These are phyloP conservation scores for Myopa testacea DNA, from an alignment of 2,888 invertebrate genomes.

Conservation along the genomic window DNA sequence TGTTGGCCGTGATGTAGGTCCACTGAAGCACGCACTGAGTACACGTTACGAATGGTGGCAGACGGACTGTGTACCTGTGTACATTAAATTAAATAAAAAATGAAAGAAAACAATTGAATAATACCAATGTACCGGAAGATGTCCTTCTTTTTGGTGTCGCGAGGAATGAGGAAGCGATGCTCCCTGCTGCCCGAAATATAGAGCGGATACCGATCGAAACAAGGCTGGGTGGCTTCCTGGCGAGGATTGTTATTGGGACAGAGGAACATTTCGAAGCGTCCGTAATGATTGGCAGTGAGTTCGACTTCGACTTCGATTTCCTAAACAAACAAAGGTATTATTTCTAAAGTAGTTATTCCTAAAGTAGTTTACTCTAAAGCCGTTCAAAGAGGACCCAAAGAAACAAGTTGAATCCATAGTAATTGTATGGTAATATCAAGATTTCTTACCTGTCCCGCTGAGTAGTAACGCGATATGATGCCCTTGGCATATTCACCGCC, in stretches of 20 bases:
- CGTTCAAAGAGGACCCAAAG: too few species aligned
- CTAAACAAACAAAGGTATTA: conserved; percentile 63
- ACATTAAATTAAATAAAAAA: too few species aligned
- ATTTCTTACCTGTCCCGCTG: conserved; percentile 79
- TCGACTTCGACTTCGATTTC: conserved; percentile 88
- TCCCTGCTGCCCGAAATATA: conserved; percentile 80
- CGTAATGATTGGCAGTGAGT: conserved; percentile 90
- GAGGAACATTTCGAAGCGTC: conserved; percentile 85
- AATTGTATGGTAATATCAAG: too few species aligned
- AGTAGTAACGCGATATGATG: conserved; percentile 84
- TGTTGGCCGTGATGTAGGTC: conserved; percentile 89
- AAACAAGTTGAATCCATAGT: too few species aligned
- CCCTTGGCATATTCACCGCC: conserved; percentile 89
- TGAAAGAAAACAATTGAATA: too few species aligned
- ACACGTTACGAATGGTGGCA: conserved; percentile 87
- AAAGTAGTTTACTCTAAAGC: too few species aligned
- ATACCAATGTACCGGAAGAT: conserved; percentile 77
- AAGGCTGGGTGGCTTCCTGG: conserved; percentile 83
- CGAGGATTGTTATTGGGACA: conserved; percentile 88
- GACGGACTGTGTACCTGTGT: too few species aligned
- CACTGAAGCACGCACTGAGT: conserved; percentile 93
- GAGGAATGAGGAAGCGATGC: conserved; percentile 78
- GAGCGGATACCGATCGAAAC: conserved; percentile 84
- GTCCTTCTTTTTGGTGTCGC: conserved; percentile 77
- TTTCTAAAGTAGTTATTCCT: too few species aligned